Conservation (phyloP, 1,140 invertebrate species). For the Heterodera schachtii region DNA sequence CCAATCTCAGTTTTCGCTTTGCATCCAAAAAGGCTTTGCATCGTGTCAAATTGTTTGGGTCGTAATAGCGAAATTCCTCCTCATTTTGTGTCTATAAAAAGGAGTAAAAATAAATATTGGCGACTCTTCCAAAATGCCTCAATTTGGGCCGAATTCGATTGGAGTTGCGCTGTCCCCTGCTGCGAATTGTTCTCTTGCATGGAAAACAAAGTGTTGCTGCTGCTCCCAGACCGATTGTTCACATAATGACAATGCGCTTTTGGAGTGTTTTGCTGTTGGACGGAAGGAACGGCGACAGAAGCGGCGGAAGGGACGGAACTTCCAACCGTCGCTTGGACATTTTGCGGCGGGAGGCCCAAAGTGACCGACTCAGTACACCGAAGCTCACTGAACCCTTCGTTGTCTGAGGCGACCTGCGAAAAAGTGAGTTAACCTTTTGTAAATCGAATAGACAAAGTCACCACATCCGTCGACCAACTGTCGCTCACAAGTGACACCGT, state of each 20-base stretch:
- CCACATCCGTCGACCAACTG: constrained; percentile 94
- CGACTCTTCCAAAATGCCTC: neutral
- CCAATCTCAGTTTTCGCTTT: constrained; percentile 86
- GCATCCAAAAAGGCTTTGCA: constrained; percentile 79
- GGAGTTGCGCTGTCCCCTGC: neutral
- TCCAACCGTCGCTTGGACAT: neutral
- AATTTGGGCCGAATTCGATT: neutral
- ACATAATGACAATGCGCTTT: neutral
- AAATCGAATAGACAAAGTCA: constrained; percentile 74
- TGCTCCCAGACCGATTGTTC: neutral
- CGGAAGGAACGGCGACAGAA: neutral
- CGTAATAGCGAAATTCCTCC: constrained; percentile 71
- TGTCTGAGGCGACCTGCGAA: neutral
- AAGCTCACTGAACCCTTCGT: neutral
- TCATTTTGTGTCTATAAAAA: constrained; percentile 16
- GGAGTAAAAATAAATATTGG: neutral
- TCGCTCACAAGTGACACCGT: constrained; percentile 70
- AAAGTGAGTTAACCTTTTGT: neutral
- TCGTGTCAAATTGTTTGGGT: constrained; percentile 73
- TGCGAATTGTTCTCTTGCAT: neutral
- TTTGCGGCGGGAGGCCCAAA: neutral
- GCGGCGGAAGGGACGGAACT: neutral
- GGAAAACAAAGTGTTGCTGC: neutral
- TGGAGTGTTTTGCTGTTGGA: neutral
- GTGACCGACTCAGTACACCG: constrained; percentile 52